Evolutionary conservation across 2,888 invertebrate species (phyloP).

Genomic region (Drosophila ezoana): DNA sequence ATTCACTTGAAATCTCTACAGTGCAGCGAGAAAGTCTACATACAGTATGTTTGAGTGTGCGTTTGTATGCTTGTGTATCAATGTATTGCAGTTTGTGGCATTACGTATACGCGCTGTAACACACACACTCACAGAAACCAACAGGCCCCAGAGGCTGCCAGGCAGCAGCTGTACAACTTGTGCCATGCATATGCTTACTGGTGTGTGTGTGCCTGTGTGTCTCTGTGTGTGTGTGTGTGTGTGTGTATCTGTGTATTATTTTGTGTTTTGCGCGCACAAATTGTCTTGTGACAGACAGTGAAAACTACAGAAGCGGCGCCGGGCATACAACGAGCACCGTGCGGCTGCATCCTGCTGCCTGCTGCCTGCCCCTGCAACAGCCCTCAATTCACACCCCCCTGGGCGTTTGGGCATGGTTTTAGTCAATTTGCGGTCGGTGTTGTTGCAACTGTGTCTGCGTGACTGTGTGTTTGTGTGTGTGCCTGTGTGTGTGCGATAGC

Average conservation of each 20-base stretch:
- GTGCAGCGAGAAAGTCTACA: slow-evolving; percentile 50
- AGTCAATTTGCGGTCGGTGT: slow-evolving; percentile 76
- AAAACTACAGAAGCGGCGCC: slow-evolving; percentile 73
- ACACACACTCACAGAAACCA: slow-evolving; percentile 41
- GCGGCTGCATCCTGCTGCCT: slow-evolving; percentile 46
- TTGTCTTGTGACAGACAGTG: slow-evolving; percentile 82
- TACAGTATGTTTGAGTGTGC: slow-evolving; percentile 18
- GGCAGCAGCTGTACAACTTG: slow-evolving; percentile 74
- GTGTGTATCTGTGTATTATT: slow-evolving; percentile 69
- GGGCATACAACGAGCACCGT: slow-evolving; percentile 49
- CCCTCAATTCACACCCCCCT: slow-evolving; percentile 23
- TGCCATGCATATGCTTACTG: slow-evolving; percentile 75
- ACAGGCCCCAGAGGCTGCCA: slow-evolving; percentile 63
- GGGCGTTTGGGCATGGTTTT: slow-evolving; percentile 66
- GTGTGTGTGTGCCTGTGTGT: slow-evolving; percentile 30
- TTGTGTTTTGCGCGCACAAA: slow-evolving; percentile 80
- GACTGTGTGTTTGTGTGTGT: slow-evolving; percentile 20
- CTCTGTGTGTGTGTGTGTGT: slow-evolving; percentile 14
- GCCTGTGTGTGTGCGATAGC: slow-evolving; percentile 21
- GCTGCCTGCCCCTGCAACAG: neutral
- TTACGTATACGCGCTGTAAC: slow-evolving; percentile 74
- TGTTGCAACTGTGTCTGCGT: slow-evolving; percentile 44
- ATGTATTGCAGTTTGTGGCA: slow-evolving; percentile 49
- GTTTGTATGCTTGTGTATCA: slow-evolving; percentile 4
- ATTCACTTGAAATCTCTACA: slow-evolving; percentile 82